Percentiles rank a stretch among this genome's conserved stretches.
These are phyloP conservation scores for rat (Rattus norvegicus) DNA, from an alignment of 2,113 vertebrate species.

Conservation along the genomic window GRCr8 NC_086028.1:70097001-70097500, in stretches of 20 bases:
- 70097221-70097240: slow-evolving; percentile 34
- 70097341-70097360: slow-evolving; percentile 36
- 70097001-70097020: slow-evolving; percentile 40
- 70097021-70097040: slow-evolving; percentile 52
- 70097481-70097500: neutral
- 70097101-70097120: neutral
- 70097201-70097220: slow-evolving; percentile 35
- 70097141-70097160: neutral
- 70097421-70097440: slow-evolving; percentile 10
- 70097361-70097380: slow-evolving; percentile 21
- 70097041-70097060: slow-evolving; percentile 21
- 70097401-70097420: slow-evolving; percentile 51
- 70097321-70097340: neutral
- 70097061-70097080: neutral
- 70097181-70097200: neutral
- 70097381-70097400: neutral
- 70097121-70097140: slow-evolving; percentile 8
- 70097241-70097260: slow-evolving; percentile 49
- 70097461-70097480: neutral
- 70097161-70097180: neutral
- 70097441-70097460: slow-evolving; percentile 1
- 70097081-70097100: neutral
- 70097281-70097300: slow-evolving; percentile 40
- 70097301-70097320: slow-evolving; percentile 36
- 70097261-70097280: slow-evolving; percentile 61